These are phyloP conservation scores for Ligdia adustata DNA, from an alignment of 2,888 invertebrate species.

Conservation along the genomic window DNA sequence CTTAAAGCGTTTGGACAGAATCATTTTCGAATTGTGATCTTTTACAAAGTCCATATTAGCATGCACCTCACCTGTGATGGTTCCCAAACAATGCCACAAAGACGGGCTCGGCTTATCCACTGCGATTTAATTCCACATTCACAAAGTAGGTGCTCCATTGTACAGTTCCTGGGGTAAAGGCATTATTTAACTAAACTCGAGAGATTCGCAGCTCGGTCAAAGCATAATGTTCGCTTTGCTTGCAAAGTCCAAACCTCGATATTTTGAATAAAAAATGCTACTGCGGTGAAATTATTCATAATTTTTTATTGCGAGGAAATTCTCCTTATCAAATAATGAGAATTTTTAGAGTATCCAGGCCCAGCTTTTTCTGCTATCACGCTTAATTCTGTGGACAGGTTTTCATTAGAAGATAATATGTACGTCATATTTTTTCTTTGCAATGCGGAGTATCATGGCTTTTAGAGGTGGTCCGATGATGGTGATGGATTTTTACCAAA, in stretches of 20 bases:
- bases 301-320: background rate
- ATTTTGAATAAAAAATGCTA: conserved; percentile 4
- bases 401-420: too few species aligned
- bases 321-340: too few species aligned
- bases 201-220: conserved; percentile 20
- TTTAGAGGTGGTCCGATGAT: too few species aligned
- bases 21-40: background rate
- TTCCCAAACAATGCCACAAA: conserved; percentile 12
- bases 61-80: background rate
- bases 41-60: background rate
- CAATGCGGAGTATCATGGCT: too few species aligned
- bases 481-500: too few species aligned
- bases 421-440: too few species aligned
- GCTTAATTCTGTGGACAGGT: too few species aligned
- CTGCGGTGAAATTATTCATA: too few species aligned
- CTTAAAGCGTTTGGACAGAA: background rate
- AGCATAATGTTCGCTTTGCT: conserved; percentile 21
- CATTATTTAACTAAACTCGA: conserved; percentile 24
- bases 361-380: too few species aligned
- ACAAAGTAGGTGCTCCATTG: conserved; percentile 23
- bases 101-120: conserved; percentile 13
- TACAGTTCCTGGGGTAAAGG: conserved; percentile 21
- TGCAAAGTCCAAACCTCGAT: conserved; percentile 10
- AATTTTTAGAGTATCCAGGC: too few species aligned
- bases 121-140: conserved; percentile 23